These are phyloP conservation scores for Amphipyra berbera DNA, from an alignment of 2,888 invertebrate species.

Conservation along the genomic window DNA sequence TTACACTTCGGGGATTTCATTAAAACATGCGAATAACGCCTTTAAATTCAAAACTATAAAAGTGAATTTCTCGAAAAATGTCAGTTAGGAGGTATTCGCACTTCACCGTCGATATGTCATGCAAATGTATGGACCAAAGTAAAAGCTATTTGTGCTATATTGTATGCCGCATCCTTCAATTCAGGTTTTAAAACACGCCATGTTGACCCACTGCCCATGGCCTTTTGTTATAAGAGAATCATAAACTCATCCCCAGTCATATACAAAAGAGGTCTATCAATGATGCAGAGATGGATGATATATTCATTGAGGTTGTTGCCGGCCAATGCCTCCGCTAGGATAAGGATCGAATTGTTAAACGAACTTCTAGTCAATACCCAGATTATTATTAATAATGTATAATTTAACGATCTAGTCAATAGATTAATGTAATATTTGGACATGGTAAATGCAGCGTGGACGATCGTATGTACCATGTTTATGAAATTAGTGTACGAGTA, in stretches of 20 bases:
- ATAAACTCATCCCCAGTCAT: conserved; percentile 1
- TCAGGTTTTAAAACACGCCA: conserved; percentile 19
- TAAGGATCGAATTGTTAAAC: conserved; percentile 22
- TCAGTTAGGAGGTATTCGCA: no score
- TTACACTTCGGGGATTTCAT: no score
- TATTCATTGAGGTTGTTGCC: conserved; percentile 14
- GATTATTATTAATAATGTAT: conserved; percentile 43
- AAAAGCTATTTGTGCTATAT: conserved; percentile 12
- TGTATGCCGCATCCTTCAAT: conserved; percentile 2
- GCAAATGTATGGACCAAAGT: conserved; percentile 39
- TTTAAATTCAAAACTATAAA: no score
- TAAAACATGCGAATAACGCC: no score
- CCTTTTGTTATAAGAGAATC: conserved; percentile 8
- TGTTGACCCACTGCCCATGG: conserved; percentile 9
- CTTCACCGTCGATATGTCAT: no score
- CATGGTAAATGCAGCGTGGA: conserved; percentile 28
- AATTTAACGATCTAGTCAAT: conserved; percentile 46
- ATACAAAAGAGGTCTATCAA: conserved; percentile 10
- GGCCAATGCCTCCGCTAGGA: conserved; percentile 22
- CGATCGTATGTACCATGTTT: conserved; percentile 12
- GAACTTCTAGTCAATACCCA: conserved; percentile 46
- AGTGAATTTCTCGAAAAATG: no score
- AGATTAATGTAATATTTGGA: conserved; percentile 25
- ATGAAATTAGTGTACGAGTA: conserved; percentile 7
- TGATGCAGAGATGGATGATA: conserved; percentile 11